These are phyloP conservation scores for Ctenopoma kingsleyae DNA, from an alignment of 2,797 vertebrate species.

Conservation along the genomic window DNA sequence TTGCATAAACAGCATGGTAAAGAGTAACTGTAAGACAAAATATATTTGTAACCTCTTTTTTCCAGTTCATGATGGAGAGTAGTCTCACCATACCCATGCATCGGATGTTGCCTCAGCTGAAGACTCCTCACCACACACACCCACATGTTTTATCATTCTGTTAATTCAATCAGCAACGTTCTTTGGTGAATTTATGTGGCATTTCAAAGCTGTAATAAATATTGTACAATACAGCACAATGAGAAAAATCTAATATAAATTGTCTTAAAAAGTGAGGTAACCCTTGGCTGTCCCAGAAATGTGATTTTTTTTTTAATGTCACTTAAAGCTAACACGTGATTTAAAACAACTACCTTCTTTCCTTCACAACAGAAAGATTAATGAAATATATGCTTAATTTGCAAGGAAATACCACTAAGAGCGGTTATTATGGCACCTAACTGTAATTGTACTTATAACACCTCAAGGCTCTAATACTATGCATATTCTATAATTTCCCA, in stretches of 20 bases:
- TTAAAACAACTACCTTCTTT: constrained; percentile 3
- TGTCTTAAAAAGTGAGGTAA: neutral
- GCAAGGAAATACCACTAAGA: constrained; percentile 19
- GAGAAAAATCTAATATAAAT: neutral
- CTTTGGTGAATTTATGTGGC: constrained; percentile 16
- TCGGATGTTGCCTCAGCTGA: constrained; percentile 14
- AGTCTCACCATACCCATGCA: constrained; percentile 13
- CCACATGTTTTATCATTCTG: constrained; percentile 42
- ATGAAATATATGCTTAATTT: constrained; percentile 21
- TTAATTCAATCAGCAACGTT: constrained; percentile 26
- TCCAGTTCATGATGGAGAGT: constrained; percentile 5
- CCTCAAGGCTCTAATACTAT: constrained; percentile 26
- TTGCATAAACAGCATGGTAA: constrained; percentile 47
- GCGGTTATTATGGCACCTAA: constrained; percentile 24
- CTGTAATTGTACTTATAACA: constrained; percentile 44
- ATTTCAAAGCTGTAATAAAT: constrained; percentile 20
- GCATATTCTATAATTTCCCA: constrained; percentile 32
- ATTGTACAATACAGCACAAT: neutral
- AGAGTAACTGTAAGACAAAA: constrained; percentile 24
- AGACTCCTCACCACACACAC: constrained; percentile 27
- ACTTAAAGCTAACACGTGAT: neutral
- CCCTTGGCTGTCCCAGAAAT: neutral
- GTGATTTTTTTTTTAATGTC: neutral
- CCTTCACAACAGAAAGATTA: neutral
- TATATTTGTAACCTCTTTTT: constrained; percentile 20